phyloP scores from a whole-genome alignment of 2,888 invertebrate species.

The Carabus problematicus region DNA sequence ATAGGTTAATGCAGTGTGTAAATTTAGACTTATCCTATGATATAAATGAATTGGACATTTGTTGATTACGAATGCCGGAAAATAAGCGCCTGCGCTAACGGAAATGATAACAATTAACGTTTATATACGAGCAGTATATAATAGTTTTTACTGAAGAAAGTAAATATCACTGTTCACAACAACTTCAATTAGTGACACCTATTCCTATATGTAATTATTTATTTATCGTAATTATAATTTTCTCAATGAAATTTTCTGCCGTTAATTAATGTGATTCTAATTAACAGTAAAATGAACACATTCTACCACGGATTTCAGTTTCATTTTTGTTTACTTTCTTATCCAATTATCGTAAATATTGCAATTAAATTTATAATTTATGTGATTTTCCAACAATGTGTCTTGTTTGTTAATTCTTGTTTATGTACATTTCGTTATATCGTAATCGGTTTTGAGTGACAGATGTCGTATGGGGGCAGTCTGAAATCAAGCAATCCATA shows the following conservation, averaged over 20 bases:
- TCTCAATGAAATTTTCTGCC: conserved; percentile 36
- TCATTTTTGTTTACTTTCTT: background rate
- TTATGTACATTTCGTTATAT: too few species aligned
- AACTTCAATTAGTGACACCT: conserved; percentile 10
- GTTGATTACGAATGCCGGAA: conserved; percentile 7
- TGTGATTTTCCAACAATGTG: too few species aligned
- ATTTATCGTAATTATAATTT: conserved; percentile 25
- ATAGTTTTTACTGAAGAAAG: conserved; percentile 8
- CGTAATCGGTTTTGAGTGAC: too few species aligned
- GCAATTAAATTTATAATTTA: too few species aligned
- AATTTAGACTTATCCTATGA: too few species aligned
- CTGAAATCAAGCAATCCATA: too few species aligned
- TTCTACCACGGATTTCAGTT: background rate
- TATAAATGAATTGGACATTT: conserved; percentile 1
- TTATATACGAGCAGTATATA: conserved; percentile 1
- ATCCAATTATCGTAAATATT: background rate
- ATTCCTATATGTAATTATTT: conserved; percentile 28
- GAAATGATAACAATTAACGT: conserved; percentile 7
- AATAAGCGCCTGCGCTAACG: background rate
- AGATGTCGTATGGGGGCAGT: too few species aligned
- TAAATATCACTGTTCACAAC: conserved; percentile 8
- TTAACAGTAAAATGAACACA: conserved; percentile 25
- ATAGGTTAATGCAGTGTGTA: too few species aligned
- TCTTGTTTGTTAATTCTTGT: too few species aligned
- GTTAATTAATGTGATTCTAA: conserved; percentile 37